A percentile compares a stretch with the other conserved stretches of the same genome.
Conservation (phyloP, 37 sponge, comb jelly and placozoan species). For the Chondrosia reniformis region DNA sequence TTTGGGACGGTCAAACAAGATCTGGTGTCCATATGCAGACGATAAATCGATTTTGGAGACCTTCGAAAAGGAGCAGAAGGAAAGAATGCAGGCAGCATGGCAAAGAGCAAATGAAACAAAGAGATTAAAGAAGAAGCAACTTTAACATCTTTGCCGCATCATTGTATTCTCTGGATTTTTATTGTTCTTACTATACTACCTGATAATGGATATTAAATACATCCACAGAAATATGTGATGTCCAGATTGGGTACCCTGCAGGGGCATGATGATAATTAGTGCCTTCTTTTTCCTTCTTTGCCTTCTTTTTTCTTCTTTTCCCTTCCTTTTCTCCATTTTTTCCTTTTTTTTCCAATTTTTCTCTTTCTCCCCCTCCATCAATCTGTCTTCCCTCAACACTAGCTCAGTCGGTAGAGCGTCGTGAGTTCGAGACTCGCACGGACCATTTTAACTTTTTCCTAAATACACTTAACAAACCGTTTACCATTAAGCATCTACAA, state of each 20-base stretch:
- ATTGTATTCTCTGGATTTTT: too few relatives aligned
- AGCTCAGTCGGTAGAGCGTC: slow-evolving; percentile 23
- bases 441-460: slow-evolving; percentile 28
- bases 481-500: not conserved
- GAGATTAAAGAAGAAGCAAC: slow-evolving; percentile 23
- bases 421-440: slow-evolving; percentile 25
- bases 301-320: not conserved
- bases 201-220: not conserved
- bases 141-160: too few relatives aligned
- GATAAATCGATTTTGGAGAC: slow-evolving; percentile 12
- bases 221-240: not conserved
- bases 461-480: not conserved
- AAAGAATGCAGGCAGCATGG: slow-evolving; percentile 20
- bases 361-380: not conserved
- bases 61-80: slow-evolving; percentile 39
- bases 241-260: not conserved
- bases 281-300: not conserved
- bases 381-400: not conserved
- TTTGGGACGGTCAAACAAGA: slow-evolving; percentile 46
- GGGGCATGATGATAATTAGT: not conserved
- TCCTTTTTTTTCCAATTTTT: not conserved
- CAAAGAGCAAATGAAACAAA: slow-evolving; percentile 33
- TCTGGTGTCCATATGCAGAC: slow-evolving; percentile 52
- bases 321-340: not conserved
- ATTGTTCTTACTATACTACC: too few relatives aligned